Percentiles rank a stretch among this genome's conserved stretches.
phyloP scores from a whole-genome alignment of 2,888 invertebrate species.

The Rapana venosa region DNA sequence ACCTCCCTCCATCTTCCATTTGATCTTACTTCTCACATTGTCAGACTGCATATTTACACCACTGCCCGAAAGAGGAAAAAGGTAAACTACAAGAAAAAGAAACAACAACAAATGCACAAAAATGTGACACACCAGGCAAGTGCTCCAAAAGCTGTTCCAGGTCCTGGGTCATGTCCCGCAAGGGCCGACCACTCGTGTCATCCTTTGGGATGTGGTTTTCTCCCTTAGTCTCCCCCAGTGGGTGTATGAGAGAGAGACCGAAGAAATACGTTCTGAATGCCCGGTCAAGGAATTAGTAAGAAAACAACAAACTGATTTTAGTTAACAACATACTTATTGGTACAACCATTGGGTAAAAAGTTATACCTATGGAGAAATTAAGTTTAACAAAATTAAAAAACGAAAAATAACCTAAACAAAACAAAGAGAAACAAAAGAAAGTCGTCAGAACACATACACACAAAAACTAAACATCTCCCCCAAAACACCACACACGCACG shows the following conservation, averaged over 20 bases:
- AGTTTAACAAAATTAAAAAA: no score
- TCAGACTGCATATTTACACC: no score
- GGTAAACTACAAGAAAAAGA: no score
- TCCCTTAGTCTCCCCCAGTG: slow-evolving; percentile 55
- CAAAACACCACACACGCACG: background rate
- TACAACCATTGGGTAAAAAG: no score
- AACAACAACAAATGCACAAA: background rate
- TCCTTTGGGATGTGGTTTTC: slow-evolving; percentile 53
- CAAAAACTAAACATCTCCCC: background rate
- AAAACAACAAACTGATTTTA: no score
- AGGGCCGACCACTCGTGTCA: slow-evolving; percentile 55
- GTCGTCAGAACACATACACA: background rate
- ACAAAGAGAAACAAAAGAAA: background rate
- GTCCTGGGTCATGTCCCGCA: slow-evolving; percentile 66
- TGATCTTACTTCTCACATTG: no score
- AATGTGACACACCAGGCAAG: slow-evolving; percentile 60
- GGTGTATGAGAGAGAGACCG: slow-evolving; percentile 63
- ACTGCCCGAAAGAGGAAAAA: no score
- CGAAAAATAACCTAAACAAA: background rate
- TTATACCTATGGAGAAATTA: no score
- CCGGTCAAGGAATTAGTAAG: slow-evolving; percentile 52
- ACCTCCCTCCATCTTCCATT: no score
- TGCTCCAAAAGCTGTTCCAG: slow-evolving; percentile 65
- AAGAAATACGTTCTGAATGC: slow-evolving; percentile 67
- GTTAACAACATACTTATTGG: no score